Evolutionary conservation across 1,140 invertebrate species (phyloP).

Genomic region (Gonatopus flavifemur): DNA sequence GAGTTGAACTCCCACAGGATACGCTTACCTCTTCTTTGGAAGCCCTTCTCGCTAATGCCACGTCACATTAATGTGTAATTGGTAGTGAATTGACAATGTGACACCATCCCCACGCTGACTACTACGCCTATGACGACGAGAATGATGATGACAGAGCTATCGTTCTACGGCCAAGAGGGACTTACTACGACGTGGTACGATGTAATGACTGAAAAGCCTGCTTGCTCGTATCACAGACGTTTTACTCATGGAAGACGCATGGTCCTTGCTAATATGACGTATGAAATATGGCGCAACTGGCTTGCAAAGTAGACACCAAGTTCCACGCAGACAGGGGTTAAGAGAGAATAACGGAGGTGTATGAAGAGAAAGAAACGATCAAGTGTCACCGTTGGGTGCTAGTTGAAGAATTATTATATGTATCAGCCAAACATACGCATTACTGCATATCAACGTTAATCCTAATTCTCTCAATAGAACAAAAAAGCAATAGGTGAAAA

Average conservation of each 20-base stretch:
- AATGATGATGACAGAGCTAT: not conserved
- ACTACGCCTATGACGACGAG: not conserved
- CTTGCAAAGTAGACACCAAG: constrained; percentile 15
- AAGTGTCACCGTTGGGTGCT: too few relatives aligned
- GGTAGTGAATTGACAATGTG: constrained; percentile 32
- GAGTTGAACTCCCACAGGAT: constrained; percentile 28
- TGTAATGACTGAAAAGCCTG: constrained; percentile 35
- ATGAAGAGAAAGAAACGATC: too few relatives aligned
- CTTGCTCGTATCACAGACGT: constrained; percentile 40
- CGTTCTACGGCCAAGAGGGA: constrained; percentile 32
- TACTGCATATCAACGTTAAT: too few relatives aligned
- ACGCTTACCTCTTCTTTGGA: constrained; percentile 6
- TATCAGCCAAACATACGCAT: too few relatives aligned
- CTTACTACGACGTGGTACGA: constrained; percentile 31
- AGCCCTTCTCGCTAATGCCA: constrained; percentile 34
- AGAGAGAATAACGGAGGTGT: too few relatives aligned
- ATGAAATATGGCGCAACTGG: constrained; percentile 48
- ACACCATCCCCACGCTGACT: constrained; percentile 29
- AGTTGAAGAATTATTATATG: too few relatives aligned
- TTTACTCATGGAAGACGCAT: constrained; percentile 48
- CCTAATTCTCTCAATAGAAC: too few relatives aligned
- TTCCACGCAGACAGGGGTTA: too few relatives aligned
- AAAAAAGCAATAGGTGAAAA: too few relatives aligned
- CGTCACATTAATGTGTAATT: constrained; percentile 44
- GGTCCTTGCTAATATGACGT: constrained; percentile 49